phyloP scores from a whole-genome alignment of 2,113 vertebrate genomes.

The Cynopterus brachyotis region DNA sequence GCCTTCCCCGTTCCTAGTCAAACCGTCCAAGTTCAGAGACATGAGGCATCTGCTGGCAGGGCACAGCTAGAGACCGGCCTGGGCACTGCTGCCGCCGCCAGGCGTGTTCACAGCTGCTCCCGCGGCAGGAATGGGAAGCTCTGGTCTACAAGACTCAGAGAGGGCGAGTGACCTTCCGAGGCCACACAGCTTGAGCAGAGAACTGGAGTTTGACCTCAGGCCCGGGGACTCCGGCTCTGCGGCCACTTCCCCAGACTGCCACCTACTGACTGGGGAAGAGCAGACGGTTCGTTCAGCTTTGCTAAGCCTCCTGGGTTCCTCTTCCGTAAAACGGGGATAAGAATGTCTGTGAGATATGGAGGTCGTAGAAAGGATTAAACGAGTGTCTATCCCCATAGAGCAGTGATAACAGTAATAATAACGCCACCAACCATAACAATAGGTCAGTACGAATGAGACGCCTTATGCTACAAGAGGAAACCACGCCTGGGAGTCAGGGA shows the following conservation, averaged over 20 bases:
- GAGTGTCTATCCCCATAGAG: background rate
- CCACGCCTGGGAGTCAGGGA: background rate
- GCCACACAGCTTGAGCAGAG: background rate
- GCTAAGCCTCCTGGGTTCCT: background rate
- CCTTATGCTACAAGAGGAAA: background rate
- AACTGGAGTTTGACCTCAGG: background rate
- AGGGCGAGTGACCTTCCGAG: background rate
- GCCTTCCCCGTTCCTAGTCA: background rate
- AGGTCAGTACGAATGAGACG: background rate
- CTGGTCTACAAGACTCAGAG: background rate
- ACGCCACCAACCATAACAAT: accelerated
- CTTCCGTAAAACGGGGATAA: background rate
- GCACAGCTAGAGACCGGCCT: background rate
- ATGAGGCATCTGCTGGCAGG: background rate
- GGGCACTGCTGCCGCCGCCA: accelerated
- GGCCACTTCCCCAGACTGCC: background rate
- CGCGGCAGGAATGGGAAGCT: background rate
- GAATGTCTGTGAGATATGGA: background rate
- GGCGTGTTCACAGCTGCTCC: background rate
- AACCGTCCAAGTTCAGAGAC: background rate
- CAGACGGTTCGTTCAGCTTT: background rate
- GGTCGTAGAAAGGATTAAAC: background rate
- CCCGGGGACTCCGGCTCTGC: background rate
- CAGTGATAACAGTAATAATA: background rate
- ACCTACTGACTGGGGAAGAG: background rate